A percentile compares a stretch with the other conserved stretches of the same genome.
These are phyloP conservation scores for Drosophila mimetica DNA, from an alignment of 2,888 invertebrate genomes.

Conservation along the genomic window DNA sequence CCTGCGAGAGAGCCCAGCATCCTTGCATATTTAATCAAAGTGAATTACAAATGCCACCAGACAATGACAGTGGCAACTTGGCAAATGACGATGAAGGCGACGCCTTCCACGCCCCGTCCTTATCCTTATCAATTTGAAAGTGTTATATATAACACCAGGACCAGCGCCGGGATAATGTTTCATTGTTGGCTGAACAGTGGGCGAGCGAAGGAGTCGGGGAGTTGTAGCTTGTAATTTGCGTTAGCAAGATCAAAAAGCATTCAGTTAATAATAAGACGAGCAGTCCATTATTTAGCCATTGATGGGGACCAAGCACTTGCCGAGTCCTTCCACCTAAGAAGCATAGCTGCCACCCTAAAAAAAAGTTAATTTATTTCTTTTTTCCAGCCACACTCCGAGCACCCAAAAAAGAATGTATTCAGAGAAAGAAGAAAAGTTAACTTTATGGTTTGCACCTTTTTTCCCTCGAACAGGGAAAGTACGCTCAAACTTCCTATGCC, in stretches of 20 bases:
- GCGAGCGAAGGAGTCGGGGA: not conserved
- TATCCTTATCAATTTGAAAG: slow-evolving; percentile 53
- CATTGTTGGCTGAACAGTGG: slow-evolving; percentile 16
- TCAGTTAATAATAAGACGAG: slow-evolving; percentile 64
- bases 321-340: slow-evolving; percentile 14
- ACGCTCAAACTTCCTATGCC: slow-evolving; percentile 19
- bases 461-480: slow-evolving; percentile 10
- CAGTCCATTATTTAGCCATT: slow-evolving; percentile 72
- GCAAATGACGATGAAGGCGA: slow-evolving; percentile 45
- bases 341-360: not conserved
- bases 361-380: slow-evolving; percentile 57
- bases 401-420: slow-evolving; percentile 11
- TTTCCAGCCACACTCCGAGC: not conserved
- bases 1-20: slow-evolving; percentile 27
- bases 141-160: slow-evolving; percentile 49
- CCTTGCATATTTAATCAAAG: slow-evolving; percentile 77
- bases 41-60: slow-evolving; percentile 73
- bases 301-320: slow-evolving; percentile 32
- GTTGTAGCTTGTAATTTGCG: slow-evolving; percentile 65
- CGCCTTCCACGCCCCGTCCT: slow-evolving; percentile 34
- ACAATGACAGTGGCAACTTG: slow-evolving; percentile 52
- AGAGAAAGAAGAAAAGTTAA: slow-evolving; percentile 20
- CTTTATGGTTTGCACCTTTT: slow-evolving; percentile 38
- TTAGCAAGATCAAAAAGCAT: slow-evolving; percentile 64
- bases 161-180: slow-evolving; percentile 32